Conservation (phyloP, 2,888 invertebrate species). For the Apamea crenata region DNA sequence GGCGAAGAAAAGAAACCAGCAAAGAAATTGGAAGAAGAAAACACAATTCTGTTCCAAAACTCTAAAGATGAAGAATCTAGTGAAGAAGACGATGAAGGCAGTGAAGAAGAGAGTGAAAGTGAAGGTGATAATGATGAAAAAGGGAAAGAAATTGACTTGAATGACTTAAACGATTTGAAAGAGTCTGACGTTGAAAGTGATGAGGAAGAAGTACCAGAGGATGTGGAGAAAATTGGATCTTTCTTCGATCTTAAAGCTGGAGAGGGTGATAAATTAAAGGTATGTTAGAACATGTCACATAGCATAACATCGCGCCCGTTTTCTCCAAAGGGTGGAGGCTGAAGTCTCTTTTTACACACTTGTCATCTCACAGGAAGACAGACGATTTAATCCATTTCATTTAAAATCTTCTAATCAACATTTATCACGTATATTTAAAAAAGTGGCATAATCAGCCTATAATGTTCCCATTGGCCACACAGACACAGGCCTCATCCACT, state of each 20-base stretch:
- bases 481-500: too few relatives aligned
- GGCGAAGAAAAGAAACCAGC: conserved; percentile 16
- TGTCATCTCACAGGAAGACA: not conserved
- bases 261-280: conserved; percentile 84
- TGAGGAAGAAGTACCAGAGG: conserved; percentile 70
- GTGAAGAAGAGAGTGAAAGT: conserved; percentile 61
- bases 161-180: conserved; percentile 87
- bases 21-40: conserved; percentile 27
- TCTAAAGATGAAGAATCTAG: conserved; percentile 51
- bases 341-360: not conserved
- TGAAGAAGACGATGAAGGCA: conserved; percentile 54
- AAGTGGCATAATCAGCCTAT: too few relatives aligned
- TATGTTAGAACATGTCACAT: conserved; percentile 61
- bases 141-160: conserved; percentile 63
- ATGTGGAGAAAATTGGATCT: conserved; percentile 74
- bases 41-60: conserved; percentile 57
- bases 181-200: conserved; percentile 84
- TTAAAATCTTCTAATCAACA: not conserved
- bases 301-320: too few relatives aligned
- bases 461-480: too few relatives aligned
- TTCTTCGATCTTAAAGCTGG: conserved; percentile 81
- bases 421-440: not conserved
- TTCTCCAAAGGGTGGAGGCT: too few relatives aligned
- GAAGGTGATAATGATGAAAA: conserved; percentile 63
- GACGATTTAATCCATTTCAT: not conserved